Percentiles rank a stretch among this genome's conserved stretches.
Conservation (phyloP, 2,113 vertebrate species). For the Brienomyrus brachyistius region DNA sequence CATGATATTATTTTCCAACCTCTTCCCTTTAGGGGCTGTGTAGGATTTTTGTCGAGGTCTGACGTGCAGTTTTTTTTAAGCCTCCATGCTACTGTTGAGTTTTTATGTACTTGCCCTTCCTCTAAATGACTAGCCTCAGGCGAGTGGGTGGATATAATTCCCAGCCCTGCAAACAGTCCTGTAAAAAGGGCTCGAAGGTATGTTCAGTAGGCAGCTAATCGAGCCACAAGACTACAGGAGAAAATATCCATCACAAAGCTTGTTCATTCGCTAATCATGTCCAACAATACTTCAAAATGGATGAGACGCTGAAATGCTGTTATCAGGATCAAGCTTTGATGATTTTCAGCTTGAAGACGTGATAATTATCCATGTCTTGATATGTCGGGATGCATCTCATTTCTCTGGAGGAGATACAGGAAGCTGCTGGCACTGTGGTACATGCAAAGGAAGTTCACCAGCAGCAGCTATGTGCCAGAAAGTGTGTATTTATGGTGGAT, state of each 20-base stretch:
- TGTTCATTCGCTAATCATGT: neutral
- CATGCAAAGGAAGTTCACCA: neutral
- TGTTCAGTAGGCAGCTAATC: neutral
- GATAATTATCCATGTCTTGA: neutral
- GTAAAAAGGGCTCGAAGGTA: neutral
- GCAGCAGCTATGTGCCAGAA: neutral
- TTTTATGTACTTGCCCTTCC: neutral
- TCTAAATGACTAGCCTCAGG: neutral
- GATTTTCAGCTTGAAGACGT: neutral
- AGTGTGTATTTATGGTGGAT: neutral
- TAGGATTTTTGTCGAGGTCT: neutral
- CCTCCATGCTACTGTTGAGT: neutral
- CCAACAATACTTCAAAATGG: neutral
- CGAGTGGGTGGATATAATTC: neutral
- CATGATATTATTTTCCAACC: neutral
- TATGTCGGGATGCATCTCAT: neutral
- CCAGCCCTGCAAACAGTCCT: neutral
- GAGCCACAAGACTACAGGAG: neutral
- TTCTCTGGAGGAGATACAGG: neutral
- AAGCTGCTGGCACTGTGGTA: neutral
- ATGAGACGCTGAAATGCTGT: neutral
- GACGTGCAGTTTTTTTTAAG: neutral
- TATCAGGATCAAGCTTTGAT: conserved; percentile 1
- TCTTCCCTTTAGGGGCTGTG: neutral
- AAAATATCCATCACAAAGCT: neutral